Evolutionary conservation across 2,113 vertebrate species (phyloP).

Genomic region (Corynorhinus townsendii): DNA sequence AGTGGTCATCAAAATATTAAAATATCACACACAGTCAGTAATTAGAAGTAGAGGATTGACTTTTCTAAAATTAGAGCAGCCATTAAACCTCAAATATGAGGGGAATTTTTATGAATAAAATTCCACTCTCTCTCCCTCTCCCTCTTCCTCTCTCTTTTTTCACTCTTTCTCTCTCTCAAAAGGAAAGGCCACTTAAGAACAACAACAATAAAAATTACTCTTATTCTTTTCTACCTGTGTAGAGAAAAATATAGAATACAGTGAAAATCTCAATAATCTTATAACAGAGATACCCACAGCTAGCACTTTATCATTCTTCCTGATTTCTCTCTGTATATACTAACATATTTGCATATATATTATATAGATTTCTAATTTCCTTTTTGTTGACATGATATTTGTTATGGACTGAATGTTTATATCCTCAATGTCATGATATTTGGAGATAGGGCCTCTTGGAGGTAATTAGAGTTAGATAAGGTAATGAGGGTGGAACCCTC

Average conservation of each 20-base stretch:
- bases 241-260: neutral
- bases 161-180: no score
- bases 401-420: neutral
- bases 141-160: no score
- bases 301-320: neutral
- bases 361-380: neutral
- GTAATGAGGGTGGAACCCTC: neutral
- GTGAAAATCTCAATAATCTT: neutral
- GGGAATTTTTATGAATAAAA: slow-evolving; percentile 19
- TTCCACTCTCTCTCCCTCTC: neutral
- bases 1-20: neutral
- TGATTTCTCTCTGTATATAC: neutral
- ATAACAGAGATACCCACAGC: neutral
- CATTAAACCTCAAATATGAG: neutral
- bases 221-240: neutral
- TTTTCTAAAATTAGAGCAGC: slow-evolving; percentile 7
- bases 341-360: neutral
- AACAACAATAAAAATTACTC: neutral
- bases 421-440: neutral
- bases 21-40: neutral
- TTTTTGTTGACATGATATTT: neutral
- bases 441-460: neutral
- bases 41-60: neutral
- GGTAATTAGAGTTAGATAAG: neutral
- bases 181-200: no score